Evolutionary conservation across 2,888 invertebrate genomes (phyloP).

Genomic region (Chironomus riparius): DNA sequence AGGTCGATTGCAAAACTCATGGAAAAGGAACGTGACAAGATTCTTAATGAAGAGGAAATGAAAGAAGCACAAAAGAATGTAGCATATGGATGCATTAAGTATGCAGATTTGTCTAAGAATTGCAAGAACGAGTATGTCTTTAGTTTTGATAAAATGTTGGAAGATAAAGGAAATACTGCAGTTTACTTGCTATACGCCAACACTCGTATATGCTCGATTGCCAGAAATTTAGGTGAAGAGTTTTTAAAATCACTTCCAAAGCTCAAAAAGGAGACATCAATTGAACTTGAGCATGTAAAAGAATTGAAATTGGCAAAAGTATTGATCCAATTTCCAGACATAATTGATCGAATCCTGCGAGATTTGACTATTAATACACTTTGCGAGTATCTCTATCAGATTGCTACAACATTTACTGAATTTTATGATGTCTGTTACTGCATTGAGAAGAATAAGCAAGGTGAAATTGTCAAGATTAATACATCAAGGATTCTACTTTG

Average conservation of each 20-base stretch:
- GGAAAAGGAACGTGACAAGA: slow-evolving; percentile 80
- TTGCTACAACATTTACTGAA: slow-evolving; percentile 87
- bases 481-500: slow-evolving; percentile 80
- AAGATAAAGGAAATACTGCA: slow-evolving; percentile 97
- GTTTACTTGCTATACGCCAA: slow-evolving; percentile 93
- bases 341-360: slow-evolving; percentile 68
- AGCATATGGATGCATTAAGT: slow-evolving; percentile 97
- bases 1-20: slow-evolving; percentile 71
- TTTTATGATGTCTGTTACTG: slow-evolving; percentile 98
- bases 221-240: slow-evolving; percentile 50
- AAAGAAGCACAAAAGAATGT: slow-evolving; percentile 78
- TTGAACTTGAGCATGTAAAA: slow-evolving; percentile 76
- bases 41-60: slow-evolving; percentile 71
- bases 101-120: slow-evolving; percentile 92
- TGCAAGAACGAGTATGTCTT: slow-evolving; percentile 91
- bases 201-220: slow-evolving; percentile 87
- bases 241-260: slow-evolving; percentile 55
- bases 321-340: slow-evolving; percentile 77
- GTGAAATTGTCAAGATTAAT: slow-evolving; percentile 73
- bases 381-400: slow-evolving; percentile 93
- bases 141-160: slow-evolving; percentile 98
- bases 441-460: slow-evolving; percentile 79
- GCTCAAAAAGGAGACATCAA: slow-evolving; percentile 49
- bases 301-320: slow-evolving; percentile 92
- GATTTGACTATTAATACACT: slow-evolving; percentile 77